A percentile compares a stretch with the other conserved stretches of the same genome.
These are phyloP conservation scores for Aleiodes sp. DNA, from an alignment of 1,140 invertebrate species.

Conservation along the genomic window DNA sequence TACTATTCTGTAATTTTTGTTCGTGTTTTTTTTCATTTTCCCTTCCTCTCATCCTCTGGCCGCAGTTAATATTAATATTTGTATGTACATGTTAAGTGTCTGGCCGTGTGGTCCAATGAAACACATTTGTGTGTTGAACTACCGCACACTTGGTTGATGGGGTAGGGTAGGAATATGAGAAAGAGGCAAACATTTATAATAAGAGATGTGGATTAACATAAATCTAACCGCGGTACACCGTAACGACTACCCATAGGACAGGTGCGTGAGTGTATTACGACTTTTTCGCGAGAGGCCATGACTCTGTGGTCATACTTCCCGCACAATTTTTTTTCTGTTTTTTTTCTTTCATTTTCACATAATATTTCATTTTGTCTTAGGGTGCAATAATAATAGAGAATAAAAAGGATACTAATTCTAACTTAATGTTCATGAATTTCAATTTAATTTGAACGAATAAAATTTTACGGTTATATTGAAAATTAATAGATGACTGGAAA, in stretches of 20 bases:
- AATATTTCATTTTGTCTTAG: no score
- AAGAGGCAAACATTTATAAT: slow-evolving; percentile 35
- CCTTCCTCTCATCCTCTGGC: no score
- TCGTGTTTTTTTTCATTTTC: no score
- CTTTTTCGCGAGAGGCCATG: slow-evolving; percentile 24
- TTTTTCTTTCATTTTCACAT: background rate
- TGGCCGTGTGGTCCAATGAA: slow-evolving; percentile 22
- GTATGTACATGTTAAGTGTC: background rate
- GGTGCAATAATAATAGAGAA: no score
- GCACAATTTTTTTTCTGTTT: slow-evolving; percentile 1
- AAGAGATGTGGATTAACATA: slow-evolving; percentile 40
- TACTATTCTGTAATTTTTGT: slow-evolving; percentile 6
- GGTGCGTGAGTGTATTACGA: slow-evolving; percentile 39
- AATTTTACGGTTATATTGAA: no score
- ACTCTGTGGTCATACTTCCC: slow-evolving; percentile 5
- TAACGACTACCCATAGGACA: slow-evolving; percentile 40
- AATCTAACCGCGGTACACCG: slow-evolving; percentile 36
- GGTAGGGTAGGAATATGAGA: no score
- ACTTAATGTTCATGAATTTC: no score
- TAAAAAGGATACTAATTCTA: no score
- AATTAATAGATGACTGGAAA: no score
- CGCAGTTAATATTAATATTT: slow-evolving; percentile 11
- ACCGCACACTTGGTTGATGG: background rate
- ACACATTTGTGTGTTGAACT: background rate
- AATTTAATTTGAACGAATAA: no score